A percentile compares a stretch with the other conserved stretches of the same genome.
Conservation (phyloP, 2,888 invertebrate species). For the Pterostichus niger region DNA sequence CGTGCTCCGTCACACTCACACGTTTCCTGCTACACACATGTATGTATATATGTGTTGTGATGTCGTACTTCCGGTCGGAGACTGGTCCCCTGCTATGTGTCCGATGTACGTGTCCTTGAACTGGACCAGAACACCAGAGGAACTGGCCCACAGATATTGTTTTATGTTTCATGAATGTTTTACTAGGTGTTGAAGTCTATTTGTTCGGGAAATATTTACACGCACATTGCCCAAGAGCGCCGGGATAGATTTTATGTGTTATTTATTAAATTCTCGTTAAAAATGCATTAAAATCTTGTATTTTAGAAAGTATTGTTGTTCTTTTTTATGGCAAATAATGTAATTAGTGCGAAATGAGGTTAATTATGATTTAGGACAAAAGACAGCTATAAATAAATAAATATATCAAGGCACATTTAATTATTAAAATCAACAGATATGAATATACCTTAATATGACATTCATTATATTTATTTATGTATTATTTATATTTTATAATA, state of each 20-base stretch:
- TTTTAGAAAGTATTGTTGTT: background rate
- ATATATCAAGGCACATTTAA: too few species aligned
- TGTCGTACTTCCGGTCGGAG: constrained; percentile 24
- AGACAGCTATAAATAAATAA: too few species aligned
- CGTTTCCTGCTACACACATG: constrained; percentile 6
- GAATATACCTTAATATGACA: too few species aligned
- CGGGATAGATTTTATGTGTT: background rate
- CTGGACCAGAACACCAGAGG: background rate
- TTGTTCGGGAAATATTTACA: too few species aligned
- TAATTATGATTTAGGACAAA: background rate
- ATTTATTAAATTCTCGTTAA: constrained; percentile 1
- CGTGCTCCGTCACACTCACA: background rate
- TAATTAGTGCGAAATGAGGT: background rate
- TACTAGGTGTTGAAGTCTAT: too few species aligned
- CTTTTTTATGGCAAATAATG: background rate
- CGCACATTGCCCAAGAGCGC: too few species aligned
- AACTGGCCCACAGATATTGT: background rate
- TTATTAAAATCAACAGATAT: too few species aligned
- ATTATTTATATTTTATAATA: too few species aligned
- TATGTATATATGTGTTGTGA: constrained; percentile 15
- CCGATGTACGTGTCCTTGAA: constrained; percentile 13
- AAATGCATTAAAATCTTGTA: background rate
- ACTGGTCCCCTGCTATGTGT: constrained; percentile 27
- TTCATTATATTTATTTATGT: too few species aligned
- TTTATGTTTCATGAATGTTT: background rate